Evolutionary conservation across 2,888 invertebrate genomes (phyloP).

Genomic region (Mesorhabditis spiculigera): DNA sequence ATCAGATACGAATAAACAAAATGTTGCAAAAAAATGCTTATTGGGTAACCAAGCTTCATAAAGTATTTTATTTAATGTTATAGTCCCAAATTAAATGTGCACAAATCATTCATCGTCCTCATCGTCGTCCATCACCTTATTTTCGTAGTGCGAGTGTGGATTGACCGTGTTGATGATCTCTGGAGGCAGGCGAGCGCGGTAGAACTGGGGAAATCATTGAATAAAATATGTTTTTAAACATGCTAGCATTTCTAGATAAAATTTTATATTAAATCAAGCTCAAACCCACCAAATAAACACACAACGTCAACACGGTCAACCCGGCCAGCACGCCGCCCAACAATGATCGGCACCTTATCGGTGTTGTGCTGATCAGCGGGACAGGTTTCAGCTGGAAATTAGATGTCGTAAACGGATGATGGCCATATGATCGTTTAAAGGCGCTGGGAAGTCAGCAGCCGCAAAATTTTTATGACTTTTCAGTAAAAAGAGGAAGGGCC

Average conservation of each 20-base stretch:
- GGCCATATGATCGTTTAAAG: no score
- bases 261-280: not conserved
- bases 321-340: conserved; percentile 34
- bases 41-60: no score
- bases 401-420: not conserved
- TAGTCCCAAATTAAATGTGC: no score
- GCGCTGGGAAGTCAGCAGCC: no score
- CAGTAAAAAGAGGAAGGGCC: no score
- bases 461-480: no score
- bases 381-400: conserved; percentile 26
- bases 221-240: not conserved
- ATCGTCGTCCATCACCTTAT: conserved; percentile 16
- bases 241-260: not conserved
- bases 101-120: conserved; percentile 11
- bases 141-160: conserved; percentile 28
- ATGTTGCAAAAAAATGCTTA: no score
- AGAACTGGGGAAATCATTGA: conserved; percentile 21
- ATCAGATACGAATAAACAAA: no score
- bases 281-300: conserved; percentile 29
- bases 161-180: no score
- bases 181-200: conserved; percentile 34
- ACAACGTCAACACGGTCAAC: conserved; percentile 27
- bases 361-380: conserved; percentile 31
- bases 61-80: no score
- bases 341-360: conserved; percentile 37